phyloP scores from a whole-genome alignment of 2,113 vertebrate genomes.

The Channa argus region DNA sequence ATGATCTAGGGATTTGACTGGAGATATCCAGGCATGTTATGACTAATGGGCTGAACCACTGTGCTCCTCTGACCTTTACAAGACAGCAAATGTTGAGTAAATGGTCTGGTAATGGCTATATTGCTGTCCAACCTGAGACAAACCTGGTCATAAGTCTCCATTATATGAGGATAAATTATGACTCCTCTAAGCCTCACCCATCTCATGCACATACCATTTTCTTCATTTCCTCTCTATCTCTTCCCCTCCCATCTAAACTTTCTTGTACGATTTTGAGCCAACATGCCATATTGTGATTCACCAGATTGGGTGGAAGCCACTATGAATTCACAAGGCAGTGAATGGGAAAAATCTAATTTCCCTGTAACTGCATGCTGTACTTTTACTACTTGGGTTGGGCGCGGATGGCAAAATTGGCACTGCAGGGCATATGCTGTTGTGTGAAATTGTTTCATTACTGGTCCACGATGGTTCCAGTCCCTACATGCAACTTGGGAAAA shows the following conservation, averaged over 20 bases:
- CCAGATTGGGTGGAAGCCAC: neutral
- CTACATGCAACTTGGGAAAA: constrained; percentile 24
- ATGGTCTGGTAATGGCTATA: constrained; percentile 15
- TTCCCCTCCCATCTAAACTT: neutral
- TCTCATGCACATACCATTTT: neutral
- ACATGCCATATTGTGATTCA: constrained; percentile 1
- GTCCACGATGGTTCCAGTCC: constrained; percentile 45
- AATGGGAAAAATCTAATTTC: constrained; percentile 55
- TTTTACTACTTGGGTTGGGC: constrained; percentile 31
- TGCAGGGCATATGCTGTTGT: constrained; percentile 71
- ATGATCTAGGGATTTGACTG: constrained; percentile 25
- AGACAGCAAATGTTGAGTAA: constrained; percentile 45
- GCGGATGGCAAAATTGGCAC: constrained; percentile 65
- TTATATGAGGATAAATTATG: constrained; percentile 24
- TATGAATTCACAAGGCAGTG: constrained; percentile 1
- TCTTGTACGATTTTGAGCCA: neutral
- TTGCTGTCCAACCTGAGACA: constrained; percentile 16
- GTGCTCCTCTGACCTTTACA: constrained; percentile 51
- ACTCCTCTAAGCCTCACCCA: neutral
- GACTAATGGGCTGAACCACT: constrained; percentile 40
- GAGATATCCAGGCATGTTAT: constrained; percentile 37
- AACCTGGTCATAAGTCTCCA: constrained; percentile 35
- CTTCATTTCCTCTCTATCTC: neutral
- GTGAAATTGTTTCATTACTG: constrained; percentile 81
- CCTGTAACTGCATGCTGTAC: constrained; percentile 42